Evolutionary conservation across 2,888 invertebrate genomes (phyloP).

Genomic region (Autographa pulchrina): DNA sequence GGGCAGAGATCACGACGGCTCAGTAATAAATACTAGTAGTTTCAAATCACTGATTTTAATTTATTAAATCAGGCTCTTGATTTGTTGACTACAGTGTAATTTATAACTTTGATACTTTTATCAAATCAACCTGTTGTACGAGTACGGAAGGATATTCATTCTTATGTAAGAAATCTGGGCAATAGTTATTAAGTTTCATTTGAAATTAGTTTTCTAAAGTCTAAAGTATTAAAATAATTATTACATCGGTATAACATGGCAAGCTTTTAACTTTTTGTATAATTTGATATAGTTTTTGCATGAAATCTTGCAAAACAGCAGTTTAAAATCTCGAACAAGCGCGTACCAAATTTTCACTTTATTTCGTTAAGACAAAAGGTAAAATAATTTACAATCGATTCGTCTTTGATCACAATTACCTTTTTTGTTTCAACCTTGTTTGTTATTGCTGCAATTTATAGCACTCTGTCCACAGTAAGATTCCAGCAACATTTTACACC

Average conservation of each 20-base stretch:
- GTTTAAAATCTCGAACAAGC: conserved; percentile 13
- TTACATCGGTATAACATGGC: background rate
- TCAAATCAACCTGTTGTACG: conserved; percentile 13
- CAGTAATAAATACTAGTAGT: conserved; percentile 46
- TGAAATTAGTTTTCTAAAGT: background rate
- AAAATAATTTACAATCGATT: conserved; percentile 65
- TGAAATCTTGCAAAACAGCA: background rate
- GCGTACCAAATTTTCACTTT: conserved; percentile 20
- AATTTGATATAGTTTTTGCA: background rate
- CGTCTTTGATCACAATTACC: conserved; percentile 71
- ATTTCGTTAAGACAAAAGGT: conserved; percentile 40
- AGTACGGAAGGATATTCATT: background rate
- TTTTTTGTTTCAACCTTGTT: conserved; percentile 69
- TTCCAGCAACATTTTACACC: conserved; percentile 81
- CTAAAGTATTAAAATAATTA: background rate
- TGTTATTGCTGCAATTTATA: conserved; percentile 81
- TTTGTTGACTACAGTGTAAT: conserved; percentile 35
- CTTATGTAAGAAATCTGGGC: background rate
- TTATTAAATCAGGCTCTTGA: conserved; percentile 47
- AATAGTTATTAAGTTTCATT: background rate
- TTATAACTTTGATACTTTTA: conserved; percentile 33
- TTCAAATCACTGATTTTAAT: conserved; percentile 39
- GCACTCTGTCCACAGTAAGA: conserved; percentile 74
- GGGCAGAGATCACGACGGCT: conserved; percentile 45
- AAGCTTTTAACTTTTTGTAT: too few species aligned